phyloP scores from a whole-genome alignment of 2,113 vertebrate genomes.

The Axis porcinus region DNA sequence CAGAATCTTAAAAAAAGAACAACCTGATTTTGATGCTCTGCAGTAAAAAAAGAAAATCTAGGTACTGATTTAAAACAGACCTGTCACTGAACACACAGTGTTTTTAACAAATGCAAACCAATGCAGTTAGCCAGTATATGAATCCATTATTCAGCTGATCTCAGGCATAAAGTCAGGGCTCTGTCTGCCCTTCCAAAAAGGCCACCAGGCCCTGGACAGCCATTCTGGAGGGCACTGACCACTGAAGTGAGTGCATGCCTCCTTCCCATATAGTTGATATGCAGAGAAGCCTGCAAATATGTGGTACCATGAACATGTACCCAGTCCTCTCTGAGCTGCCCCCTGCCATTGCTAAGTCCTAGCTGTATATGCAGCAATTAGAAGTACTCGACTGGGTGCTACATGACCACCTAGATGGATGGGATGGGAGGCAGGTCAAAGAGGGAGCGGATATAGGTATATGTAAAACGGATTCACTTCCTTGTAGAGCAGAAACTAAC shows the following conservation, averaged over 20 bases:
- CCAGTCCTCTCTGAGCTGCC: not conserved
- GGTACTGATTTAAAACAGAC: not conserved
- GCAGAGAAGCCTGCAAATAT: not conserved
- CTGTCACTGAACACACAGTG: not conserved
- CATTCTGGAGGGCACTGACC: fast-evolving
- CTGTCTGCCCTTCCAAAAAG: not conserved
- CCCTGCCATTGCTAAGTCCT: not conserved
- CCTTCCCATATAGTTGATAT: not conserved
- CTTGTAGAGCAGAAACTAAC: not conserved
- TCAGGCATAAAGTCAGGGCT: not conserved
- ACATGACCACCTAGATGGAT: not conserved
- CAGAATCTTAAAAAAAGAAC: not conserved
- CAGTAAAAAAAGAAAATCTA: not conserved
- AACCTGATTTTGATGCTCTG: not conserved
- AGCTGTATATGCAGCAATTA: not conserved
- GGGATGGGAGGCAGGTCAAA: not conserved
- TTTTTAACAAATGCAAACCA: not conserved
- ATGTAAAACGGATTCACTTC: not conserved
- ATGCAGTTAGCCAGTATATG: not conserved
- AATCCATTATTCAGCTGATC: not conserved
- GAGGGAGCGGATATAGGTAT: not conserved
- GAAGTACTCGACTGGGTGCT: not conserved
- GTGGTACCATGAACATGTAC: not conserved
- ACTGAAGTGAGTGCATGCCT: not conserved
- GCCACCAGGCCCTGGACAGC: fast-evolving